These are phyloP conservation scores for Lepidurus apus DNA, from an alignment of 1,140 invertebrate genomes.

Conservation along the genomic window DNA sequence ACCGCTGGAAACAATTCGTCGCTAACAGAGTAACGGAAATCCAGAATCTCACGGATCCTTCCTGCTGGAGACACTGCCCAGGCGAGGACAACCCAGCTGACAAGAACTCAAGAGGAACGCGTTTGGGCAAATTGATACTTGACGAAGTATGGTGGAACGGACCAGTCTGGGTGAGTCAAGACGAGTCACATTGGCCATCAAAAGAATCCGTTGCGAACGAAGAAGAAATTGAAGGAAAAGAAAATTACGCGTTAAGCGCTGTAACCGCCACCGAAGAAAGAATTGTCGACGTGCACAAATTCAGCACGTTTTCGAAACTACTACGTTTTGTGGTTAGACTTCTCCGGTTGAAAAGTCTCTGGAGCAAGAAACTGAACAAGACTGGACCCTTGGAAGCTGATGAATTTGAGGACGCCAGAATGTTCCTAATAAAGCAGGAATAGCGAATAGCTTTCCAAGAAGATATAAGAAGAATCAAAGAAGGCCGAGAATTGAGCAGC, in stretches of 20 bases:
- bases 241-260: not conserved
- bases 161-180: slow-evolving; percentile 31
- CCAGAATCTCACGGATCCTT: slow-evolving; percentile 34
- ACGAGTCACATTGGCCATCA: slow-evolving; percentile 2
- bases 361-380: not conserved
- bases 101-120: slow-evolving; percentile 37
- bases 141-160: slow-evolving; percentile 32
- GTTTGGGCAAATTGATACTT: not conserved
- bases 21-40: slow-evolving; percentile 45
- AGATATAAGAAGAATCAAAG: not conserved
- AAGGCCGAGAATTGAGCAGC: slow-evolving; percentile 1
- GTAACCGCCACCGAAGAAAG: not conserved
- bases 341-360: not conserved
- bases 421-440: not conserved
- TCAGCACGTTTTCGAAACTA: not conserved
- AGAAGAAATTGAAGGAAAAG: not conserved
- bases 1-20: slow-evolving; percentile 45
- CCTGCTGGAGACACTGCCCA: slow-evolving; percentile 38
- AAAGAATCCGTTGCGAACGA: not conserved
- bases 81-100: slow-evolving; percentile 41
- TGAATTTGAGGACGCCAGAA: not conserved
- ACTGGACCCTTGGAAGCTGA: not conserved
- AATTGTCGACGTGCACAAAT: not conserved
- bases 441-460: not conserved
- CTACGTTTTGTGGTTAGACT: slow-evolving; percentile 5